These are phyloP conservation scores for Pogonus chalceus DNA, from an alignment of 1,140 invertebrate species.

Conservation along the genomic window DNA sequence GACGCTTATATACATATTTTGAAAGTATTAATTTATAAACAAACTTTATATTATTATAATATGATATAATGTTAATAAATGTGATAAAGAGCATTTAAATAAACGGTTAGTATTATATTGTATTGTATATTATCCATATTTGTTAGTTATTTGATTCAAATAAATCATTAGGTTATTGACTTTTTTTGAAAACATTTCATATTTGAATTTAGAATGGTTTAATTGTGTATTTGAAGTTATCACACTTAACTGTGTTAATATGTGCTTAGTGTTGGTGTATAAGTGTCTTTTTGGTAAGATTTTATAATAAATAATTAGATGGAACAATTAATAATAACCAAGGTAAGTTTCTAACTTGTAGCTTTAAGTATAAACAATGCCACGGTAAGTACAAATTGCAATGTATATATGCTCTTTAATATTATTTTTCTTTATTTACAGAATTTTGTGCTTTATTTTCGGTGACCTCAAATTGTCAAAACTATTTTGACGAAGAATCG, in stretches of 20 bases:
- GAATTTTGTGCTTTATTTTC: not conserved
- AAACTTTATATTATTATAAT: too few relatives aligned
- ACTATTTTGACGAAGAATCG: constrained; percentile 3
- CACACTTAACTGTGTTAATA: not conserved
- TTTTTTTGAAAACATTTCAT: too few relatives aligned
- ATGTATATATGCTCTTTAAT: not conserved
- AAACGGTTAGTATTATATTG: too few relatives aligned
- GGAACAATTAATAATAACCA: not conserved
- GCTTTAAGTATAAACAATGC: not conserved
- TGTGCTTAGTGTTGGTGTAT: not conserved
- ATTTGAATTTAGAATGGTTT: too few relatives aligned
- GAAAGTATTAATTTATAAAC: too few relatives aligned
- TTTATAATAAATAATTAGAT: not conserved
- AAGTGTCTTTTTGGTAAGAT: not conserved
- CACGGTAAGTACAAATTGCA: not conserved
- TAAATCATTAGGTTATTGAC: too few relatives aligned
- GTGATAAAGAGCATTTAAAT: too few relatives aligned
- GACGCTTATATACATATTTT: too few relatives aligned
- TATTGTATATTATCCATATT: too few relatives aligned
- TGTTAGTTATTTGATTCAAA: too few relatives aligned
- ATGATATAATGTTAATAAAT: too few relatives aligned
- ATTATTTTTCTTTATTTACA: not conserved
- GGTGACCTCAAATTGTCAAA: not conserved
- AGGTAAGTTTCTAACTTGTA: not conserved
- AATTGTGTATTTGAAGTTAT: too few relatives aligned